Base-by-base conservation (phyloP, 1,140 invertebrate genomes). In the Cotesia vestalis region DNA sequence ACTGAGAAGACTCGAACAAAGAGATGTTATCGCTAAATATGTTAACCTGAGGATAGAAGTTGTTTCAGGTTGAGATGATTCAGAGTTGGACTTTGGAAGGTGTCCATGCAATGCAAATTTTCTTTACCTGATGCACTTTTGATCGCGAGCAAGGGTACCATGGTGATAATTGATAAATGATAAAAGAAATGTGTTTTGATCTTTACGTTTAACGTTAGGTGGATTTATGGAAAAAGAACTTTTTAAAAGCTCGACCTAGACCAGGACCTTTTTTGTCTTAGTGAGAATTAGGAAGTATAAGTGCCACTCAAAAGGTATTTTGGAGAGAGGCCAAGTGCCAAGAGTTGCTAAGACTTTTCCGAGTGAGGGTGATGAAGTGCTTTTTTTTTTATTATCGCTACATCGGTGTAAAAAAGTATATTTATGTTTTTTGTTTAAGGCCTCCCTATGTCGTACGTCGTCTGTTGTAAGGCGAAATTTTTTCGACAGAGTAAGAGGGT, bases 1-100 rank as follows among this genome's bases (percentile, higher is more conserved):
- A 27, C 27, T 1, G 20, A 46, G 40, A 67, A 12, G 62, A 4
- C 4, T 12, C 14, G 4, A 63, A n/a, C 27, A 9, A 9, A 66
- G 52, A 72, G 71, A 72, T 72, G 12, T 60, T 60, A 72, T 72
- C 71, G 38, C n/a, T 27, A 27, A 20, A 40, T 11, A 38, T 40
- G 70, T 74, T 74, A 76, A 74, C 73, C 75, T 73, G 68, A 46
- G 35, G 75, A 73, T 76, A 76, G 72, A 74, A 76, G 73, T 62
- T 63, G 27, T 40, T 72, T 46, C 5, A 55, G 27, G 27, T 27
- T 27, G 27, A 1, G 27, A 27, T 27, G 27, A 27, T 27, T 27
- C 27, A 27, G 3, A 27, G 27, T 27, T 27, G 1, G 27, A 27
- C 27, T 27, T 27, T 27, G 27, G 27, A 2, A 2, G 27, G 27